Conservation (phyloP, 2,888 invertebrate species). For the Scelioninae gen. 2 region DNA sequence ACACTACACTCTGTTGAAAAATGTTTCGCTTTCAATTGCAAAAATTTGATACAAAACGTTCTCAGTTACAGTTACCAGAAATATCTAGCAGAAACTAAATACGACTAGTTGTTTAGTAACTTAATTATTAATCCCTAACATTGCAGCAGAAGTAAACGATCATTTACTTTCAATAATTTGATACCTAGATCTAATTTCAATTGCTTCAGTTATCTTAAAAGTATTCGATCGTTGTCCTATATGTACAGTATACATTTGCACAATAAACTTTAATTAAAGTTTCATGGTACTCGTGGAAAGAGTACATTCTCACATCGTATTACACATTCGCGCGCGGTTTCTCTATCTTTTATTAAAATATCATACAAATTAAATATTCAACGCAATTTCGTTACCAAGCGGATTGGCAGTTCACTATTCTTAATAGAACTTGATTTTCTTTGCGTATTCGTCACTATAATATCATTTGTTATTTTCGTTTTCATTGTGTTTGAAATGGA, state of each 20-base stretch:
- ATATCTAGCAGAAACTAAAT: neutral
- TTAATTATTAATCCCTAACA: too few species aligned
- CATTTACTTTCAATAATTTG: too few species aligned
- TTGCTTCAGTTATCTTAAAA: too few species aligned
- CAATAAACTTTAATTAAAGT: constrained; percentile 30
- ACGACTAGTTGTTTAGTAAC: too few species aligned
- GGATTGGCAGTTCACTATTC: constrained; percentile 14
- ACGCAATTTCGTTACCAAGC: constrained; percentile 31
- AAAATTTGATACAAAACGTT: too few species aligned
- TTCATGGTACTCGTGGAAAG: constrained; percentile 44
- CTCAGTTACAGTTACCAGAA: too few species aligned
- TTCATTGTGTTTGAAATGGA: constrained; percentile 4
- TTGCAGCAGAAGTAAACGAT: too few species aligned
- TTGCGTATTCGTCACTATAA: constrained; percentile 24
- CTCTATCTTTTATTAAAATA: constrained; percentile 63
- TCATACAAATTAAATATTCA: constrained; percentile 67
- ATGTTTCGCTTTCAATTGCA: too few species aligned
- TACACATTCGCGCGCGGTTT: constrained; percentile 41
- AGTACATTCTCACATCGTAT: constrained; percentile 35
- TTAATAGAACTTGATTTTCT: constrained; percentile 40
- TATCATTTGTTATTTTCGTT: constrained; percentile 31
- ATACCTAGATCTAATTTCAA: too few species aligned
- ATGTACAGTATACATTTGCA: constrained; percentile 46
- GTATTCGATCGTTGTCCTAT: too few species aligned
- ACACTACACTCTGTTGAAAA: too few species aligned